Percentiles rank a stretch among this genome's conserved stretches.
Evolutionary conservation across 2,797 vertebrate species (phyloP).

Genomic region (Sebastes melanostomus): DNA sequence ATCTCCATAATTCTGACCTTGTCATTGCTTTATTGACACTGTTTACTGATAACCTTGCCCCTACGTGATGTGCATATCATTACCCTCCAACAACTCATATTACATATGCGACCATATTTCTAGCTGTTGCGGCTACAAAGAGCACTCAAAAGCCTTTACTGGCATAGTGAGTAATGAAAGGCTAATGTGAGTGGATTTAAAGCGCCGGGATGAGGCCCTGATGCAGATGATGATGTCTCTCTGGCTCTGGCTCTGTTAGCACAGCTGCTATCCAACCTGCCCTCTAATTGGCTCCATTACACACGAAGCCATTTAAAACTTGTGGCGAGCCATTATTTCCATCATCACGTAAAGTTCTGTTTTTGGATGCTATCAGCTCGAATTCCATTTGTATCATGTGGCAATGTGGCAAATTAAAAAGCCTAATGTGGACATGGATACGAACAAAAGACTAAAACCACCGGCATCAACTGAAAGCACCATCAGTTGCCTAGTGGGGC

Average conservation of each 20-base stretch:
- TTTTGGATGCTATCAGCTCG: constrained; percentile 14
- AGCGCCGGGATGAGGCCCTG: background rate
- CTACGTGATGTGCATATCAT: background rate
- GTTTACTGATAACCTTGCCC: background rate
- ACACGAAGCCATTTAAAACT: constrained; percentile 15
- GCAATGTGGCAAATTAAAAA: constrained; percentile 12
- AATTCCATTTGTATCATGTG: constrained; percentile 22
- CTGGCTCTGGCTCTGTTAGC: background rate
- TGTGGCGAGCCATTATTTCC: constrained; percentile 24
- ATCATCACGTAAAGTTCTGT: background rate
- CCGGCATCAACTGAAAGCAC: background rate
- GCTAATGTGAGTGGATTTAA: constrained; percentile 12
- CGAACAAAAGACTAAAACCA: background rate
- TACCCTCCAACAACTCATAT: background rate
- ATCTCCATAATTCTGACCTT: background rate
- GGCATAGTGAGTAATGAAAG: constrained; percentile 5
- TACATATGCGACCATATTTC: background rate
- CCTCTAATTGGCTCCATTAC: constrained; percentile 30
- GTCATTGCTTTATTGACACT: background rate
- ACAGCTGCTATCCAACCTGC: constrained; percentile 19
- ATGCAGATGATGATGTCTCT: constrained; percentile 8
- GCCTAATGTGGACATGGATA: background rate
- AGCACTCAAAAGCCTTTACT: constrained; percentile 1
- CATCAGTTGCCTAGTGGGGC: background rate
- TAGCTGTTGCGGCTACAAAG: background rate